Evolutionary conservation across 1,140 invertebrate genomes (phyloP), one percentile per base, ranked within the genome.

Genomic region (Hycleus phaleratus): DNA sequence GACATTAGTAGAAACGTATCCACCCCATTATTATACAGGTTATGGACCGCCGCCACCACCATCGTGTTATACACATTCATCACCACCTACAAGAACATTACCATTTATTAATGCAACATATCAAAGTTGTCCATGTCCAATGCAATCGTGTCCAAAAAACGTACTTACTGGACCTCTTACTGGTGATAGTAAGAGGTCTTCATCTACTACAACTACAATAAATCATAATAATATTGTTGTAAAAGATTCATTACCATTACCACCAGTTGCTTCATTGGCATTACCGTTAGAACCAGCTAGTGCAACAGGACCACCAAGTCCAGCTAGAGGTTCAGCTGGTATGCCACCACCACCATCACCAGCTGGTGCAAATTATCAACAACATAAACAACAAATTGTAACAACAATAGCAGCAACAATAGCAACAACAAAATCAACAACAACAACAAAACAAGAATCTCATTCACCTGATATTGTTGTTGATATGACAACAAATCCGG

Each of bases 111-210:
- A 83, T 76, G 66, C 75, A 73, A 72, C 80, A 69, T 81, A 81
- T 70, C 83, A 85, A 70, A 80, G 82, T 77, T 91, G 88, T 77
- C 87, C 87, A 68, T 91, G 88, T 81, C 88, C 87, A 77, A 83
- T 90, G 81, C 87, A 90, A 79, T 84, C 88, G 79, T 91, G 87
- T 91, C 88, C 89, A 93, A 93, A 92, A 93, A 93, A 93, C 89
- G 89, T 87, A 85, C 87, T 85, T 91, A 90, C 89, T 91, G 89
- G 90, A 84, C 89, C 89, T 87, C 89, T 88, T 91, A 91, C 88
- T 91, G 88, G 89, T 90, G 80, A 79, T 78, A 82, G 81, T 82
- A 84, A 84, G 82, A 84, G 75, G 80, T 82, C 78, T 78, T 18
- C 18, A 18, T 18, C 18, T 18, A 18, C 18, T 18, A 18, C 18